These are phyloP conservation scores for Zaprionus capensis DNA, from an alignment of 1,140 invertebrate species.

Conservation along the genomic window DNA sequence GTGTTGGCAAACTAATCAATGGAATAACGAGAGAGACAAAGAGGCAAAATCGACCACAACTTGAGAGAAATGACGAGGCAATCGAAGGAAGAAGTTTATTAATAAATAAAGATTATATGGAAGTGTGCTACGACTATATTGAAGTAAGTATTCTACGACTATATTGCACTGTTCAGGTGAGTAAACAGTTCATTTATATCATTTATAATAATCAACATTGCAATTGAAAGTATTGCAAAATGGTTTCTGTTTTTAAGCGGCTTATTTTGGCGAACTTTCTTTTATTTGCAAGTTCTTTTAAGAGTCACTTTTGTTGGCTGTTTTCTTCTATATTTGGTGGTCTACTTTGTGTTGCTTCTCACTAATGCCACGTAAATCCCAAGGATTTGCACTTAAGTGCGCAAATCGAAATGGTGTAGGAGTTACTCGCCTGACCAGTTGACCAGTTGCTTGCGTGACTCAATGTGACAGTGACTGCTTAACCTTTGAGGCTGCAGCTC, in stretches of 20 bases:
- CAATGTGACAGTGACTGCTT: slow-evolving; percentile 54
- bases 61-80: background rate
- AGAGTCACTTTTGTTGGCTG: background rate
- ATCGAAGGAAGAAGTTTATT: background rate
- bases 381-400: slow-evolving; percentile 67
- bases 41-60: background rate
- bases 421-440: background rate
- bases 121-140: background rate
- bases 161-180: background rate
- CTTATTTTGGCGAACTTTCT: background rate
- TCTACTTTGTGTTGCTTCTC: background rate
- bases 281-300: background rate
- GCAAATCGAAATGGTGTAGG: slow-evolving; percentile 51
- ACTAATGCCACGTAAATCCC: slow-evolving; percentile 69
- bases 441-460: slow-evolving; percentile 23
- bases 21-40: background rate
- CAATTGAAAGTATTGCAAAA: background rate
- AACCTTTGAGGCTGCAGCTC: slow-evolving; percentile 36
- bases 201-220: background rate
- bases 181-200: background rate
- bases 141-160: background rate
- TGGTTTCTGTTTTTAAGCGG: background rate
- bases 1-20: background rate
- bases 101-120: background rate
- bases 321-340: background rate